Percentiles rank a stretch among this genome's conserved stretches.
phyloP scores from a whole-genome alignment of 2,888 invertebrate genomes.

The Lithophane leautieri region DNA sequence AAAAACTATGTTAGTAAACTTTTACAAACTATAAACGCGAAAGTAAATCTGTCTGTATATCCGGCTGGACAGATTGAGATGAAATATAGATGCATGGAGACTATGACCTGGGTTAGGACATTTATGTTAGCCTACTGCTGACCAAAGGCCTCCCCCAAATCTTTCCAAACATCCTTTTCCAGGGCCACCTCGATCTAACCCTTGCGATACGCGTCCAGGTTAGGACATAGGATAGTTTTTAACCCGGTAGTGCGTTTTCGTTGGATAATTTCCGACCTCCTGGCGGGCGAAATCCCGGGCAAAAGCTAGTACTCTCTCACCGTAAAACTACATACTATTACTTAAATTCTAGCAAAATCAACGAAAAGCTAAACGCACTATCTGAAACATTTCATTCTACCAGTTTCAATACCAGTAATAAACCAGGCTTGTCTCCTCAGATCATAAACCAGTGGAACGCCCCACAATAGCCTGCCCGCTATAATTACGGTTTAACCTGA shows the following conservation, averaged over 20 bases:
- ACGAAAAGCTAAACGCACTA: neutral
- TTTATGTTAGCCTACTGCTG: no score
- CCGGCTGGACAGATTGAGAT: neutral
- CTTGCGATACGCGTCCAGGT: no score
- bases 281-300: no score
- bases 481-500: slow-evolving; percentile 44
- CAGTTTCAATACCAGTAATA: slow-evolving; percentile 3
- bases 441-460: slow-evolving; percentile 30
- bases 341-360: neutral
- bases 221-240: neutral
- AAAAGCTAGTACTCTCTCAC: neutral
- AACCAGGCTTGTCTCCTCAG: slow-evolving; percentile 7
- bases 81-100: neutral
- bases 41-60: neutral
- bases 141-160: no score
- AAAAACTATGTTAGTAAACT: no score
- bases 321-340: neutral
- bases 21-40: neutral
- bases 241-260: neutral
- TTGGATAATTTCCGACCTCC: neutral
- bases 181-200: no score
- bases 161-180: no score
- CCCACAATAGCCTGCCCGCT: slow-evolving; percentile 6
- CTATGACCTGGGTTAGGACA: no score
- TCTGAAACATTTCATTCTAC: neutral